Evolutionary conservation across 2,113 vertebrate genomes (phyloP), one percentile per base, ranked within the genome.

Genomic region (Guaruba guarouba): DNA sequence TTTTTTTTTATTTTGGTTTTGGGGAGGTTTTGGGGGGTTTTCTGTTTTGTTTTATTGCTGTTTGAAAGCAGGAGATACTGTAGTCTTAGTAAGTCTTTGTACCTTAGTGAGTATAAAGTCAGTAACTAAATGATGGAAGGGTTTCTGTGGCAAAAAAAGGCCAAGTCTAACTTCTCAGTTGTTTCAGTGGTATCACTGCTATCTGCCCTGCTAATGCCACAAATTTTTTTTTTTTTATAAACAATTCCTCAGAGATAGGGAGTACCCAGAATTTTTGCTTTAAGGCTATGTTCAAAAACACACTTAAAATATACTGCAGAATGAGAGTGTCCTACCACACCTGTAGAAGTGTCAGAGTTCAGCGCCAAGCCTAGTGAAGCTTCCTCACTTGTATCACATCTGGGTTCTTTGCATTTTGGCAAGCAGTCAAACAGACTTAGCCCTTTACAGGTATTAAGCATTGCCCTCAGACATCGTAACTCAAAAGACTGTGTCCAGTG

Each of bases 401-500:
- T 92, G 88, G n/a, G 41, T 77, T 77, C 90, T 95, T 63, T 92
- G 44, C 92, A 63, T 94, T 92, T 91, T 95, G 90, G 95, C 92
- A 76, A 82, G 62, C 66, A 49, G 22, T 90, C 86, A 93, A 94
- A 75, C 59, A 37, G 51, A 67, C 95, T 96, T 93, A 96, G 95
- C 83, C 70, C 90, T 78, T 95, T 95, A 89, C 74, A 83, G 89
- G 94, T 95, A 93, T 70, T 91, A 83, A 95, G 62, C 43, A 37
- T 82, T 95, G 77, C 64, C 5, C 96, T 94, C 84, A 92, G 85
- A 92, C 76, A 31, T 90, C 2, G 11, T 96, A 95, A 96, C 93
- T 96, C 82, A 37, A 8, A 43, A 92, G 93, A 88, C 94, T 92
- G 82, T 97, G 95, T 96, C 95, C 70, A 84, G 85, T 62, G 6